Percentiles rank a stretch among this genome's conserved stretches.
Conservation (phyloP, 2,888 invertebrate genomes). For the Ceriagrion tenellum region DNA sequence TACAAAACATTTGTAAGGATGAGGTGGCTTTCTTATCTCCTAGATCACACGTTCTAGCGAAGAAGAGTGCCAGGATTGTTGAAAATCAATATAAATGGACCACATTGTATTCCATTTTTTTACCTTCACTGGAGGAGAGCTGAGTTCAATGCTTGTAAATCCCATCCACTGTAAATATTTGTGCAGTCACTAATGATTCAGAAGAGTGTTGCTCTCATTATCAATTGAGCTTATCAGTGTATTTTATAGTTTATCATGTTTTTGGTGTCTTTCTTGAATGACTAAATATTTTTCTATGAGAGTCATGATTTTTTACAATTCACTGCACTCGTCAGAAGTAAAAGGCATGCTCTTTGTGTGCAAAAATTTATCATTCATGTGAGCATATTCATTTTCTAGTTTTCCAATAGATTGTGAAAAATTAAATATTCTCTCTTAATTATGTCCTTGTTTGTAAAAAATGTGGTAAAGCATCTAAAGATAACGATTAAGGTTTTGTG, state of each 20-base stretch:
- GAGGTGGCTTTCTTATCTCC: neutral
- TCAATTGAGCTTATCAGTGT: neutral
- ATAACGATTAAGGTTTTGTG: neutral
- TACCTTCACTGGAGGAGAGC: too few species aligned
- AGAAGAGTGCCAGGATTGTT: neutral
- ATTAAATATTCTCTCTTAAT: neutral
- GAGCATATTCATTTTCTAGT: neutral
- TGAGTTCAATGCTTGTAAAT: neutral
- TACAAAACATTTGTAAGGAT: neutral
- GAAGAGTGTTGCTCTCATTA: neutral
- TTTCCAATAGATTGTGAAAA: neutral
- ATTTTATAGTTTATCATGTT: neutral
- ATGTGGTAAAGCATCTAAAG: neutral
- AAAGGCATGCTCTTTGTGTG: neutral
- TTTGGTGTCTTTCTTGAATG: neutral
- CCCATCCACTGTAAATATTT: neutral
- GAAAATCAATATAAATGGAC: neutral
- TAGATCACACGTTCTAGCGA: neutral
- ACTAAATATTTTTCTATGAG: neutral
- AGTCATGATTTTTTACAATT: neutral
- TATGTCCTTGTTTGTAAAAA: neutral
- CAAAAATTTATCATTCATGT: neutral
- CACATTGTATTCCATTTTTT: neutral
- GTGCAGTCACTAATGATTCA: neutral
- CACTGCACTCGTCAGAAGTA: neutral